Percentiles rank a stretch among this genome's conserved stretches.
Evolutionary conservation across 2,888 invertebrate species (phyloP).

Genomic region (Amaurobius ferox): DNA sequence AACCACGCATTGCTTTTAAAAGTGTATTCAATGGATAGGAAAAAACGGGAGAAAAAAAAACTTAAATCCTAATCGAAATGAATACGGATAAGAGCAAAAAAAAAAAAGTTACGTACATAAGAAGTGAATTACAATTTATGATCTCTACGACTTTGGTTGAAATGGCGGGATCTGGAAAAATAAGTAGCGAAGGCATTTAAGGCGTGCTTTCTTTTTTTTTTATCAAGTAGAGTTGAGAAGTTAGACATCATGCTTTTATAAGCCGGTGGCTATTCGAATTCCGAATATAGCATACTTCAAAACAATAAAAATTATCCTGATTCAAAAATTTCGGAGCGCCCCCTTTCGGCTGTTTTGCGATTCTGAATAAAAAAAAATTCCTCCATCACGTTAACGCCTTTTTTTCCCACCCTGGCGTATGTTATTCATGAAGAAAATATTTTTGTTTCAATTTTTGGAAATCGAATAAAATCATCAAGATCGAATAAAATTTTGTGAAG

Average conservation of each 20-base stretch:
- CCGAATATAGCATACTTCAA: too few species aligned
- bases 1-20: slow-evolving; percentile 63
- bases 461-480: too few species aligned
- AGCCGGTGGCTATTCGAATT: background rate
- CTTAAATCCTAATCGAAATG: background rate
- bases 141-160: background rate
- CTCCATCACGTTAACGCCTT: too few species aligned
- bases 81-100: background rate
- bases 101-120: slow-evolving; percentile 26
- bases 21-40: slow-evolving; percentile 29
- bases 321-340: too few species aligned
- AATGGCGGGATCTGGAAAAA: background rate
- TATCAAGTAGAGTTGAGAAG: background rate
- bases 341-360: too few species aligned
- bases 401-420: too few species aligned
- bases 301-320: too few species aligned
- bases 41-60: background rate
- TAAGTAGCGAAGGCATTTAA: background rate
- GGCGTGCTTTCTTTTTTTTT: background rate
- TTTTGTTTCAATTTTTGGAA: too few species aligned
- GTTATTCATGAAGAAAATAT: too few species aligned
- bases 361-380: too few species aligned
- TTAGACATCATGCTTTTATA: background rate
- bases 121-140: slow-evolving; percentile 70
- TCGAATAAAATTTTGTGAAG: too few species aligned